A percentile compares a stretch with the other conserved stretches of the same genome.
Conservation (phyloP, 2,113 vertebrate genomes). For the Lynx canadensis region DNA sequence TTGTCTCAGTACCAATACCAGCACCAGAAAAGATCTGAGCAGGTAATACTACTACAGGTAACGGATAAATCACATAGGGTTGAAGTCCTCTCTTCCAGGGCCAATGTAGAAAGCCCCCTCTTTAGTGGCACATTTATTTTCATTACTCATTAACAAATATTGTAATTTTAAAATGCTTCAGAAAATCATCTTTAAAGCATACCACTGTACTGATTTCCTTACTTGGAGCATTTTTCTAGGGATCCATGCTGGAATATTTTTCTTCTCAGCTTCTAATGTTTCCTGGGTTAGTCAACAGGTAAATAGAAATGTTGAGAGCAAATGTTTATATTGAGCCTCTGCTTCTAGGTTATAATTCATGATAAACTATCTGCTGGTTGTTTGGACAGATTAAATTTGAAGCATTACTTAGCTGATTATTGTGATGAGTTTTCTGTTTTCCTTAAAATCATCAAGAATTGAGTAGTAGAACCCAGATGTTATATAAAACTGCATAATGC, state of each 20-base stretch:
- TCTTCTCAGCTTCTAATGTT: not conserved
- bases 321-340: conserved; percentile 24
- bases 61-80: not conserved
- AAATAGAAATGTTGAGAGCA: conserved; percentile 10
- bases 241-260: not conserved
- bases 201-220: not conserved
- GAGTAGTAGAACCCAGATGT: conserved; percentile 63
- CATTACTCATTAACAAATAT: conserved; percentile 1
- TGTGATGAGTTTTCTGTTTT: conserved; percentile 67
- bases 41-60: conserved; percentile 87
- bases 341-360: conserved; percentile 58
- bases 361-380: conserved; percentile 42
- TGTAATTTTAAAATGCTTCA: conserved; percentile 2
- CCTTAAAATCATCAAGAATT: conserved; percentile 78
- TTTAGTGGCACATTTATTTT: not conserved
- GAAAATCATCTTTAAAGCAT: conserved; percentile 41
- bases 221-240: not conserved
- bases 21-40: conserved; percentile 84
- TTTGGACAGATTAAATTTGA: conserved; percentile 66
- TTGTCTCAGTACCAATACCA: conserved; percentile 90
- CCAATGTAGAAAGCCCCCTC: not conserved
- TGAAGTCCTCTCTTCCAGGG: conserved; percentile 10
- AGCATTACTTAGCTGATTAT: conserved; percentile 65
- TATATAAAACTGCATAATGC: conserved; percentile 73
- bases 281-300: not conserved